Base-by-base conservation (phyloP, 1,140 invertebrate genomes). In the Dreissena polymorpha region DNA sequence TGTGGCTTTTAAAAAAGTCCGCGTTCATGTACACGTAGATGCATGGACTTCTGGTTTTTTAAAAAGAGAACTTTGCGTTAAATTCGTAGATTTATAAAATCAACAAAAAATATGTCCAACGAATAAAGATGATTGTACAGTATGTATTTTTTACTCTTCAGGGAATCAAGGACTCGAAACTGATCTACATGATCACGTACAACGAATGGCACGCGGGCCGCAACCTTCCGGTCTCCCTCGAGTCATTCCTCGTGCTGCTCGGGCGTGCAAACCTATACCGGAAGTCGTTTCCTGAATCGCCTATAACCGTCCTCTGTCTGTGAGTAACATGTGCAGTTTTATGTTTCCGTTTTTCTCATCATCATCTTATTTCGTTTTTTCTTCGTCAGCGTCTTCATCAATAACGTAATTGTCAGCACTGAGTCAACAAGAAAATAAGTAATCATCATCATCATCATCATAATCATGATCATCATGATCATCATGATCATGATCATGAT, bases 131-230 rank as follows among this genome's bases (percentile, higher is more conserved):
- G n/a, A n/a, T n/a, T n/a, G n/a, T n/a, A n/a, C n/a, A n/a, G n/a
- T n/a, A n/a, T 39, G 39, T 39, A 2, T 2, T 39, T 39, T 39
- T 39, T 5, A 39, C 27, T 60, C 78, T 85, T 6, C 51, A 88
- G 87, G 85, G 82, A 29, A 82, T 80, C 16, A 84, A 82, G 18
- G 84, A 88, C 49, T 83, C 85, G 0, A 85, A 85, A 27, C 85
- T 85, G 12, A 76, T 85, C 23, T 85, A 88, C 29, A 84, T 88
- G 74, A 72, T 74, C 18, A 85, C 72, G 25, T 83, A 74, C 63
- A 83, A 74, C 29, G 72, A 75, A 13, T 88, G 87, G 87, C 72
- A 69, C 14, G 63, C 65, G 8, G 82, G 79, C 10, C 72, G 75
- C 21, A 83, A 86, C 50, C 71, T 81, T 21, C 87, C 87, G 0